A percentile compares a stretch with the other conserved stretches of the same genome.
Evolutionary conservation across 2,888 invertebrate species (phyloP).

Genomic region (Quadroppia sp.): DNA sequence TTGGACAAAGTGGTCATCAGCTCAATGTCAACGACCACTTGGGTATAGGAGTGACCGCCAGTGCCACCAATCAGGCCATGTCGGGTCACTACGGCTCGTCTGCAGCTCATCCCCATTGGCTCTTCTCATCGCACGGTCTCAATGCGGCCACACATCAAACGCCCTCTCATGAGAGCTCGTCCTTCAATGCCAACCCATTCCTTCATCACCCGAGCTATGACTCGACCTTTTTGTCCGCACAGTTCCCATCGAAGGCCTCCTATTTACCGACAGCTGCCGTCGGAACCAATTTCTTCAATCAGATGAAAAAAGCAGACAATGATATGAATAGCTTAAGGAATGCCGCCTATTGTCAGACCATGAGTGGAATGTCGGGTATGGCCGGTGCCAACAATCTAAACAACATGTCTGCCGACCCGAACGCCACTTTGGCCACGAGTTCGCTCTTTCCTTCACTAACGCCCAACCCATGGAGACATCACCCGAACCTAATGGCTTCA

Average conservation of each 20-base stretch:
- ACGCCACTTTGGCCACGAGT: conserved; percentile 31
- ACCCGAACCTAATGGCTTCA: conserved; percentile 31
- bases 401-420: neutral
- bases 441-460: conserved; percentile 35
- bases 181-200: conserved; percentile 37
- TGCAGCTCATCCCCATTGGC: conserved; percentile 22
- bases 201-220: conserved; percentile 35
- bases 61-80: conserved; percentile 33
- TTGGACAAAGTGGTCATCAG: conserved; percentile 32
- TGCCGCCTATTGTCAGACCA: conserved; percentile 32
- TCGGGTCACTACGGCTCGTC: conserved; percentile 31
- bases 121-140: conserved; percentile 23
- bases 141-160: conserved; percentile 29
- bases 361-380: conserved; percentile 21
- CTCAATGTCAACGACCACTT: conserved; percentile 33
- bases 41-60: conserved; percentile 14
- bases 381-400: conserved; percentile 15
- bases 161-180: conserved; percentile 28
- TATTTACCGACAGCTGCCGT: conserved; percentile 38
- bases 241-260: conserved; percentile 35
- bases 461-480: conserved; percentile 29
- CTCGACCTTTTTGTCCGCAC: conserved; percentile 30
- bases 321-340: conserved; percentile 39
- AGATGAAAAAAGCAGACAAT: conserved; percentile 29
- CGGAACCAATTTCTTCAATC: conserved; percentile 32